Percentiles rank a stretch among this genome's conserved stretches.
Conservation (phyloP, 2,797 vertebrate species). For the Sphaeramia orbicularis region DNA sequence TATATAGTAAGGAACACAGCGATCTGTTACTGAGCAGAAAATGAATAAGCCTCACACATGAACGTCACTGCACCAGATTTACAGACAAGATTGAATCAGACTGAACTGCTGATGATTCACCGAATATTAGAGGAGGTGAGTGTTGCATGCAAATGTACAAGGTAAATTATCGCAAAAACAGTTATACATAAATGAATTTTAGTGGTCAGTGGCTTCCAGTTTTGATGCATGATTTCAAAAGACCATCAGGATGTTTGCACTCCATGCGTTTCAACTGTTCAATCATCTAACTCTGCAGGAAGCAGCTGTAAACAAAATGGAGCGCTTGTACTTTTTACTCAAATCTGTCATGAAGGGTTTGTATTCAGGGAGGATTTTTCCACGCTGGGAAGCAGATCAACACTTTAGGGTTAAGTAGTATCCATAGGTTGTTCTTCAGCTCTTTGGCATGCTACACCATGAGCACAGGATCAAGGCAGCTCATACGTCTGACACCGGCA, state of each 20-base stretch:
- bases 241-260: conserved; percentile 7
- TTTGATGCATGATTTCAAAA: conserved; percentile 44
- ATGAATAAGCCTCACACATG: background rate
- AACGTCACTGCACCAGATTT: background rate
- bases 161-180: background rate
- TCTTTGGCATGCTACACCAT: conserved; percentile 54
- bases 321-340: conserved; percentile 48
- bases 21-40: background rate
- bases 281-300: conserved; percentile 39
- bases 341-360: conserved; percentile 45
- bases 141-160: conserved; percentile 8
- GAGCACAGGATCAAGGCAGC: conserved; percentile 59
- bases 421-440: conserved; percentile 56
- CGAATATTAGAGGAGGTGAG: conserved; percentile 7
- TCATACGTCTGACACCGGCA: conserved; percentile 49
- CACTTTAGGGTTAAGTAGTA: conserved; percentile 51
- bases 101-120: conserved; percentile 34
- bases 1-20: background rate
- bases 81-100: conserved; percentile 18
- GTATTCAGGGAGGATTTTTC: conserved; percentile 36
- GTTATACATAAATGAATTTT: background rate
- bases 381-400: conserved; percentile 46
- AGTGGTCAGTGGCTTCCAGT: conserved; percentile 17
- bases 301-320: conserved; percentile 38
- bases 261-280: conserved; percentile 17